Base-by-base conservation (phyloP, 2,797 vertebrate genomes). In the Sebastes oblongus region DNA sequence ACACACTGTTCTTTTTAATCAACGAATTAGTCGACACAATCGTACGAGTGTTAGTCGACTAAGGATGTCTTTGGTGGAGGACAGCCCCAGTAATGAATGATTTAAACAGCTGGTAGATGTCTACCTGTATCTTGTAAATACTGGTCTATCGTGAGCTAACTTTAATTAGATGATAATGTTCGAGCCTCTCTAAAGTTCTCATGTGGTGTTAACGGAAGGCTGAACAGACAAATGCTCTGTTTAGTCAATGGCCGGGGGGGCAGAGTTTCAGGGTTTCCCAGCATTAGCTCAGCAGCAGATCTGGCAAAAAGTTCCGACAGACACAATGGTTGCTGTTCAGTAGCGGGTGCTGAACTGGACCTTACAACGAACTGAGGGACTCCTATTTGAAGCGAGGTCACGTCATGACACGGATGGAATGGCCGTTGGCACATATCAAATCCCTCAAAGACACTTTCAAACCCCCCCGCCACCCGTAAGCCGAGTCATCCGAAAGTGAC, bases 321-420 rank as follows among this genome's bases (percentile, higher is more conserved):
- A 90, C 77, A 88, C 91, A 91, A 86, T 65, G 80, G 89, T 78
- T 91, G 89, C 92, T 94, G 93, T 95, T 94, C 92, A 92, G 82
- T 14, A 87, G 78, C 52, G 82, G 84, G 94, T 93, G 91, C 92
- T 94, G 93, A 94, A 93, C 87, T 81, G 86, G 84, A 88, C 83
- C 78, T 75, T 77, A 59, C 34, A 67, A 50, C 46, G 18, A 50
- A 77, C 65, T 32, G 5, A 71, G 71, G 34, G 67, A 71, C 54
- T 86, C 65, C 66, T 67, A 55, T 89, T 85, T 77, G 67, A 86
- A 80, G 85, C 22, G 2, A 72, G 80, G 85, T 86, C 74, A 80
- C 39, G 7, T 70, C 65, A 29, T 76, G 76, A 77, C 75, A 85
- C 56, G 68, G 78, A 77, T 25, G 75, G 76, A 80, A 80, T 70